These are phyloP conservation scores for Protonemura montana DNA, from an alignment of 2,888 invertebrate species.

Conservation along the genomic window DNA sequence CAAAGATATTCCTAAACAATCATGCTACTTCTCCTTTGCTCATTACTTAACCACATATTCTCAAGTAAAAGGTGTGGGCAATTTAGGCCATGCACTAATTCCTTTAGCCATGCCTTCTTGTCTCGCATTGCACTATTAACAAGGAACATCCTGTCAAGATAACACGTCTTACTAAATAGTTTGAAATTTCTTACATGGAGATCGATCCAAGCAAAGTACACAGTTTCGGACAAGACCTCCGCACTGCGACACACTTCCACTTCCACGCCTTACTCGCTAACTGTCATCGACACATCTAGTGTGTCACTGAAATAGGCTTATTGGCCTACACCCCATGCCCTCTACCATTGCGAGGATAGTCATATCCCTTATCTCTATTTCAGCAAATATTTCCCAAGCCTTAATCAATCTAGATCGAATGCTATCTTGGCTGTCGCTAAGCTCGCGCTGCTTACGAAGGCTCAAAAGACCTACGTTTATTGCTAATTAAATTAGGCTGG, in stretches of 20 bases:
- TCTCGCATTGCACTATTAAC: background rate
- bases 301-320: conserved; percentile 7
- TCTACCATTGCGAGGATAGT: background rate
- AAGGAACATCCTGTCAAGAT: background rate
- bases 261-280: background rate
- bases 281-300: conserved; percentile 12
- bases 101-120: background rate
- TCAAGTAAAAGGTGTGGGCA: background rate
- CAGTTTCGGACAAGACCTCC: background rate
- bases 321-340: conserved; percentile 12
- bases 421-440: background rate
- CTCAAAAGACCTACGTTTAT: background rate
- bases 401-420: background rate
- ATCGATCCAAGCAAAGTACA: background rate
- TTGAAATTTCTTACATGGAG: background rate
- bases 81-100: conserved; percentile 12
- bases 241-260: background rate
- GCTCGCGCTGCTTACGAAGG: background rate
- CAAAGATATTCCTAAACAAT: background rate
- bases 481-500: conserved; percentile 4
- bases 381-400: background rate
- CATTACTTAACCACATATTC: background rate
- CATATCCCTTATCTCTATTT: background rate
- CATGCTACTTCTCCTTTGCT: background rate
- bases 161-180: background rate